Evolutionary conservation across 2,797 vertebrate genomes (phyloP).

Genomic region (Rhynchotus rufescens): DNA sequence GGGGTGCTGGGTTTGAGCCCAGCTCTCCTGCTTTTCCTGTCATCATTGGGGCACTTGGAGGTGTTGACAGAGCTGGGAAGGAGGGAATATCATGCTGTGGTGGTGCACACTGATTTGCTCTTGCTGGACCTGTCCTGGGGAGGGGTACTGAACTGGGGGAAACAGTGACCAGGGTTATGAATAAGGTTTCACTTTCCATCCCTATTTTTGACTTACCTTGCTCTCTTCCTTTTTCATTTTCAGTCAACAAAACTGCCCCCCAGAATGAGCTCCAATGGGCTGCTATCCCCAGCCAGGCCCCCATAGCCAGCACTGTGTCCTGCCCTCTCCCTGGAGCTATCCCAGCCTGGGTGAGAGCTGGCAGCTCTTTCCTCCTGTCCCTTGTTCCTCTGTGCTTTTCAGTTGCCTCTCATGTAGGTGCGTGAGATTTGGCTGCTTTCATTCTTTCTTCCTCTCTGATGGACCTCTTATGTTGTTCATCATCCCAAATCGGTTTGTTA

Average conservation of each 20-base stretch:
- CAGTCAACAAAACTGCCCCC: not conserved
- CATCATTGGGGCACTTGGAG: fast-evolving
- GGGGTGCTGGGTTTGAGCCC: not conserved
- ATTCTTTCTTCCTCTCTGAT: not conserved
- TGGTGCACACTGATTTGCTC: not conserved
- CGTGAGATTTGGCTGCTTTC: not conserved
- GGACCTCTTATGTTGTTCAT: constrained; percentile 6
- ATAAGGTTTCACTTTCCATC: not conserved
- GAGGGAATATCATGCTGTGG: not conserved
- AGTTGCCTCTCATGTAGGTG: not conserved
- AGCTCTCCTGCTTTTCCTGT: not conserved
- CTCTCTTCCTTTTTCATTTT: not conserved
- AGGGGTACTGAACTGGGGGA: not conserved
- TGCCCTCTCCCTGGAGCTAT: not conserved
- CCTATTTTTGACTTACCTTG: not conserved
- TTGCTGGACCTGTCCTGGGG: not conserved
- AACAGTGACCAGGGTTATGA: not conserved
- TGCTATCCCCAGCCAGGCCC: not conserved
- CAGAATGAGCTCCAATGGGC: not conserved
- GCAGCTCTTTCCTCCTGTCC: not conserved
- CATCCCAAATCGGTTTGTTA: constrained; percentile 32
- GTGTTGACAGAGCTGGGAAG: not conserved
- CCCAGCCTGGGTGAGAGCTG: not conserved
- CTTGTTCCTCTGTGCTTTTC: not conserved
- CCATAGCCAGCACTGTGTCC: not conserved